Evolutionary conservation across 2,113 vertebrate species (phyloP).

Genomic region (Phycodurus eques): DNA sequence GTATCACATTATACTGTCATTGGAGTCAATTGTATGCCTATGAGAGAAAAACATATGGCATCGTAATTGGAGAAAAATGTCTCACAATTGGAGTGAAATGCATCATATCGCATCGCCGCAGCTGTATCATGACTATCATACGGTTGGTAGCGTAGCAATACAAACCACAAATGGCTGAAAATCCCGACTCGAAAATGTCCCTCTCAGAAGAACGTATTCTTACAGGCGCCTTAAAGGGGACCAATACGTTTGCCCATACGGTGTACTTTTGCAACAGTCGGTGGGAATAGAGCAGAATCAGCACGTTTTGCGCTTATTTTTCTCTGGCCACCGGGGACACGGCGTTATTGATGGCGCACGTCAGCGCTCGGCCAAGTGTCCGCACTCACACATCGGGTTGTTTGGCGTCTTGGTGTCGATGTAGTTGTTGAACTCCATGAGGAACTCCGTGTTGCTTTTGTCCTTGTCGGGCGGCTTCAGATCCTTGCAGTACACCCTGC

Average conservation of each 20-base stretch:
- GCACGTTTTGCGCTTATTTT: slow-evolving; percentile 4
- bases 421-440: slow-evolving; percentile 87
- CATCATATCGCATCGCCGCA: too few relatives aligned
- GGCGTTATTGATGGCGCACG: not conserved
- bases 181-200: too few relatives aligned
- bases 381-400: slow-evolving; percentile 84
- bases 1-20: too few relatives aligned
- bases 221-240: not conserved
- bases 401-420: slow-evolving; percentile 87
- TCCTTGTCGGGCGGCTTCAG: slow-evolving; percentile 79
- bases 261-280: not conserved
- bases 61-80: too few relatives aligned
- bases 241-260: not conserved
- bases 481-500: slow-evolving; percentile 88
- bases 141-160: too few relatives aligned
- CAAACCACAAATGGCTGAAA: not conserved
- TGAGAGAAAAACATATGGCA: too few relatives aligned
- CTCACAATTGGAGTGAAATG: too few relatives aligned
- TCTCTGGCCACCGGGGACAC: not conserved
- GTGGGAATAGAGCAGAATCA: slow-evolving; percentile 4
- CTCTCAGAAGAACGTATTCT: not conserved
- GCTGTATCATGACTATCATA: too few relatives aligned
- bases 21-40: too few relatives aligned
- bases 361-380: not conserved
- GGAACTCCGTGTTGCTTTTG: slow-evolving; percentile 86